These are phyloP conservation scores for Tylochromis polylepis DNA, from an alignment of 2,113 vertebrate species.

Conservation along the genomic window DNA sequence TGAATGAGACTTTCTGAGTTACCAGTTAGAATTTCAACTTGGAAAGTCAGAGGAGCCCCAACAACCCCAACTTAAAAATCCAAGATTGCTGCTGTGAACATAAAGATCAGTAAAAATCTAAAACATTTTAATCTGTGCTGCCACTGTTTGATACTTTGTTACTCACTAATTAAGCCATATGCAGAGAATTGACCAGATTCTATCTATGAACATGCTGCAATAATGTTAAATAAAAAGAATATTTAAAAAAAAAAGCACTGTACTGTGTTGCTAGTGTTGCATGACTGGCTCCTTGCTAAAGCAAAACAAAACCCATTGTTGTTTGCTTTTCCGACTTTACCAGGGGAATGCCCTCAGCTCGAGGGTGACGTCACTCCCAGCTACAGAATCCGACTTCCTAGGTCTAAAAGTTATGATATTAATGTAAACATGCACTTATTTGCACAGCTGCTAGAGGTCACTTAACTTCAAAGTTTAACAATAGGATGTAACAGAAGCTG, in stretches of 20 bases:
- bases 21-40: background rate
- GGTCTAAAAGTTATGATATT: background rate
- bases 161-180: background rate
- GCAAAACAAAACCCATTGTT: background rate
- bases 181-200: background rate
- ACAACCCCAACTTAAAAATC: background rate
- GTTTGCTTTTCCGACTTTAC: background rate
- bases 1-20: background rate
- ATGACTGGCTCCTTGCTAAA: background rate
- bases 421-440: background rate
- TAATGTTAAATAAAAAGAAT: background rate
- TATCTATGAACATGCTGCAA: background rate
- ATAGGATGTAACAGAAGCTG: background rate
- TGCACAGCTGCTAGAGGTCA: background rate
- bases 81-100: background rate
- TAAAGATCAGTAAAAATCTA: background rate
- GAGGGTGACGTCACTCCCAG: background rate
- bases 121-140: background rate
- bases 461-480: background rate
- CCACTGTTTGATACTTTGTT: background rate
- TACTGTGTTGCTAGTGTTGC: background rate
- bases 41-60: background rate
- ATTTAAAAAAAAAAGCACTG: fast-evolving
- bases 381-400: background rate
- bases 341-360: background rate